These are phyloP conservation scores for Baronia brevicornis DNA, from an alignment of 2,888 invertebrate genomes.

Conservation along the genomic window DNA sequence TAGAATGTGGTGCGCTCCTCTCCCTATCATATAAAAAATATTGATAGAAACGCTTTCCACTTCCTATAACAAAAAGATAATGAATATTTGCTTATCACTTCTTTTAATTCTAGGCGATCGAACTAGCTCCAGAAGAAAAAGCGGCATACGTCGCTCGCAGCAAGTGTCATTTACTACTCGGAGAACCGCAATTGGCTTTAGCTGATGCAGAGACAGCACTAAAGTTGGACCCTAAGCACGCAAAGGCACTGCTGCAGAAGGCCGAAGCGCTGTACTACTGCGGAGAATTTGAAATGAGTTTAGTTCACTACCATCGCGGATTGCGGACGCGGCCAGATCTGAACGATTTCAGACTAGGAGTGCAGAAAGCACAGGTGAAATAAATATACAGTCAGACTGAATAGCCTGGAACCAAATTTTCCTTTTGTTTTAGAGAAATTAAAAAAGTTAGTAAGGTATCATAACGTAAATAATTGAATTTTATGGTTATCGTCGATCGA, in stretches of 20 bases:
- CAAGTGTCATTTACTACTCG: conserved; percentile 90
- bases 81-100: conserved; percentile 10
- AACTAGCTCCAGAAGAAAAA: conserved; percentile 88
- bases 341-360: conserved; percentile 84
- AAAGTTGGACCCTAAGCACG: conserved; percentile 80
- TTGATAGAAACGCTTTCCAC: not conserved
- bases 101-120: conserved; percentile 85
- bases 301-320: conserved; percentile 94
- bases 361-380: conserved; percentile 87
- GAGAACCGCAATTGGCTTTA: conserved; percentile 88
- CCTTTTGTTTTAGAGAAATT: too few relatives aligned
- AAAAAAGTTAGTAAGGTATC: too few relatives aligned
- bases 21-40: too few relatives aligned
- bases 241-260: conserved; percentile 84
- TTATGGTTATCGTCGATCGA: too few relatives aligned
- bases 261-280: conserved; percentile 94
- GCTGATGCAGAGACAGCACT: conserved; percentile 90
- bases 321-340: conserved; percentile 89
- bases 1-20: too few relatives aligned
- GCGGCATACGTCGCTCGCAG: conserved; percentile 92
- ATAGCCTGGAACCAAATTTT: too few relatives aligned
- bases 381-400: too few relatives aligned
- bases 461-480: too few relatives aligned
- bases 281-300: conserved; percentile 94
- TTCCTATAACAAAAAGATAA: conserved; percentile 7